Evolutionary conservation across 2,888 invertebrate genomes (phyloP), one percentile per base, ranked within the genome.

Genomic region (Eugnorisma glareosa): DNA sequence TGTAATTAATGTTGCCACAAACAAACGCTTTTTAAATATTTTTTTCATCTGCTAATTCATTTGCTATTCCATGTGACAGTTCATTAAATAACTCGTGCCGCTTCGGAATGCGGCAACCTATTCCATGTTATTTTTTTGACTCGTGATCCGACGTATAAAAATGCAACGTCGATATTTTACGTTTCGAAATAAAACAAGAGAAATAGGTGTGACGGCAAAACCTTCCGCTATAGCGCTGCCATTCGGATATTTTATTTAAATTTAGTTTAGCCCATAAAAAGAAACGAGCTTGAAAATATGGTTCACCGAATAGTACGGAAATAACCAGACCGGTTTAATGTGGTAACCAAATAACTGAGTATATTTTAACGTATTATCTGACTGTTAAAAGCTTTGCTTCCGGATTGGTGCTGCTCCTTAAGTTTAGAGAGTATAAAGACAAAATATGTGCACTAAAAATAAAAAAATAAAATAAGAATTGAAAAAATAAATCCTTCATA

Each of bases 191-290:
- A 75, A 81, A 79, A 78, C 73, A 78, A 66, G 69, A 66, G 72
- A 37, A 68, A 77, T 81, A 67, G 73, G 66, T 83, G 66, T 67
- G 73, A 78, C 78, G 66, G 67, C 45, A 5, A 63, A 77, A 59
- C 82, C 70, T 81, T 77, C 82, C 83, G 66, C 61, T 61, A 48
- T 31, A 24, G 78, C 45, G 48, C 45, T 21, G 35, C 51, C 35
- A 59, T 68, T 57, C 31, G 40, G 82, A 72, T 81, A 84, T 82
- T 82, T 82, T 82, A 85, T 82, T 84, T 84, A 82, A 85, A 82
- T 82, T 81, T 67, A 84, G 85, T 82, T 84, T 64, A 69, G 40
- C 45, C 35, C 48, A 67, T 82, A 82, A 82, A 82, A 82, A 74
- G 75, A 84, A 84, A 82, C 75, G 81, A 82, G 75, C 75, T 81